Evolutionary conservation across 2,888 invertebrate genomes (phyloP).

Genomic region (Scotopteryx bipunctaria): DNA sequence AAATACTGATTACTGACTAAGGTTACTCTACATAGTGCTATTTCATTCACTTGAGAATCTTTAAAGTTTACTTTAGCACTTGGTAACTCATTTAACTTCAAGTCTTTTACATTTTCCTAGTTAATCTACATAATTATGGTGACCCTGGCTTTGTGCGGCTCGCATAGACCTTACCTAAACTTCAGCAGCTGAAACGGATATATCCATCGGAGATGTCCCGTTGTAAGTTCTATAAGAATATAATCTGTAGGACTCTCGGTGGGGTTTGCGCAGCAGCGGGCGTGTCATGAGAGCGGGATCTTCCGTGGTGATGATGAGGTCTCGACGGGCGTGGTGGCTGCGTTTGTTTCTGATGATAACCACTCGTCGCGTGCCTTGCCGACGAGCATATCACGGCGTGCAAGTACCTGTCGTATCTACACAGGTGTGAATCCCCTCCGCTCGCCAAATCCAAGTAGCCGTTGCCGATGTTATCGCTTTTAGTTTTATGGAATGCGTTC

Average conservation of each 20-base stretch:
- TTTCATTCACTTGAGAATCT: constrained; percentile 35
- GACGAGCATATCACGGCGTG: constrained; percentile 85
- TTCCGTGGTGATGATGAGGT: constrained; percentile 48
- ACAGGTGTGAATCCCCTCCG: constrained; percentile 82
- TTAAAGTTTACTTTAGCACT: constrained; percentile 40
- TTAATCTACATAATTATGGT: neutral
- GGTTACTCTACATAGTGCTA: constrained; percentile 37
- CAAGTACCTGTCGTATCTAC: constrained; percentile 84
- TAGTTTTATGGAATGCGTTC: constrained; percentile 68
- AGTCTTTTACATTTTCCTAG: neutral
- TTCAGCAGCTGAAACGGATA: constrained; percentile 49
- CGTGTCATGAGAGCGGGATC: constrained; percentile 73
- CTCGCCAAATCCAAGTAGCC: constrained; percentile 85
- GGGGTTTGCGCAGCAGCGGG: constrained; percentile 48
- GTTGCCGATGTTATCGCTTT: constrained; percentile 69
- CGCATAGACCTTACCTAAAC: neutral
- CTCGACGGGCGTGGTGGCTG: constrained; percentile 49
- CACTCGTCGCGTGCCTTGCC: constrained; percentile 73
- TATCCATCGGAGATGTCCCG: constrained; percentile 53
- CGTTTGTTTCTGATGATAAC: constrained; percentile 72
- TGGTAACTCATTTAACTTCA: constrained; percentile 58
- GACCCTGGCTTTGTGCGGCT: too few relatives aligned
- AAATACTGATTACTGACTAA: constrained; percentile 55
- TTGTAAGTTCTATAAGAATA: constrained; percentile 75
- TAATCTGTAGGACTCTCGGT: constrained; percentile 77